Percentiles rank a stretch among this genome's conserved stretches.
Evolutionary conservation across 1,140 invertebrate species (phyloP).

Genomic region (Eurosta solidaginis): DNA sequence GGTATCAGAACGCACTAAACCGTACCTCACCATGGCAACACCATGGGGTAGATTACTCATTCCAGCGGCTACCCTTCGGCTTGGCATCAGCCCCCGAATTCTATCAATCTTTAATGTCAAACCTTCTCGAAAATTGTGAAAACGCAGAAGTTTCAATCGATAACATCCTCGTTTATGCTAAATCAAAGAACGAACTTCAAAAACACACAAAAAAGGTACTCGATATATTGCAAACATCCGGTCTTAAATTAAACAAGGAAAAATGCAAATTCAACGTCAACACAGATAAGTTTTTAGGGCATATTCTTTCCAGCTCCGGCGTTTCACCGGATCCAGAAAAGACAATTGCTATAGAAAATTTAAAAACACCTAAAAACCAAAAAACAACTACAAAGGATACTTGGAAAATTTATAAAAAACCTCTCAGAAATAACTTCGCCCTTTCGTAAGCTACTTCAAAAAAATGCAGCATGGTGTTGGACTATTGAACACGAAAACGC

Average conservation of each 20-base stretch:
- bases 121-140: constrained; percentile 38
- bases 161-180: constrained; percentile 46
- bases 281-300: constrained; percentile 51
- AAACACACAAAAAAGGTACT: constrained; percentile 37
- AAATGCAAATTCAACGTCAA: constrained; percentile 42
- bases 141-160: constrained; percentile 43
- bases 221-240: constrained; percentile 35
- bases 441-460: constrained; percentile 57
- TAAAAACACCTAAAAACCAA: constrained; percentile 44
- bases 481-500: constrained; percentile 39
- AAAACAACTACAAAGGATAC: constrained; percentile 55
- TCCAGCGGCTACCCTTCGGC: constrained; percentile 48
- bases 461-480: constrained; percentile 57
- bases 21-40: constrained; percentile 49
- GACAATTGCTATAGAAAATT: constrained; percentile 47
- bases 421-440: constrained; percentile 50
- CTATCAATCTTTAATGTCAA: constrained; percentile 39
- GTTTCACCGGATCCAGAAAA: constrained; percentile 50
- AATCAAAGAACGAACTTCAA: neutral
- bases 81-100: constrained; percentile 43
- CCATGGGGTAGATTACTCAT: constrained; percentile 53
- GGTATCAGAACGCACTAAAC: constrained; percentile 46
- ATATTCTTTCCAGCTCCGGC: constrained; percentile 47
- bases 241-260: constrained; percentile 46
- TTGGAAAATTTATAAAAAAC: constrained; percentile 59